A percentile compares a stretch with the other conserved stretches of the same genome.
These are phyloP conservation scores for Alouatta palliata DNA, from an alignment of 2,113 vertebrate genomes.

Conservation along the genomic window DNA sequence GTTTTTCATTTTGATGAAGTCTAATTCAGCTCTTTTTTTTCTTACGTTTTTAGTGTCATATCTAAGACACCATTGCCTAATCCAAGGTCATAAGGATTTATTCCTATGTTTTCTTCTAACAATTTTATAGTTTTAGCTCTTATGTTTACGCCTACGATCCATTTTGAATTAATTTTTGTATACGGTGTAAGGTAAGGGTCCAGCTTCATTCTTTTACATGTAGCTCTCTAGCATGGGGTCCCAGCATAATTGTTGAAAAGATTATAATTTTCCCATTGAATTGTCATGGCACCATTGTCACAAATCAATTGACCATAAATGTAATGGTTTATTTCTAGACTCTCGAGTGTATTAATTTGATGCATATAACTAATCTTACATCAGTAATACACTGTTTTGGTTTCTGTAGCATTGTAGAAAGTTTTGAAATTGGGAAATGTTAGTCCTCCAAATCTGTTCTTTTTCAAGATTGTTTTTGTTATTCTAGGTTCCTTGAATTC, in stretches of 20 bases:
- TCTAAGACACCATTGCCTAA: background rate
- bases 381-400: background rate
- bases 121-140: background rate
- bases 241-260: background rate
- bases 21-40: background rate
- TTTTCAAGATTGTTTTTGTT: background rate
- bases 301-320: background rate
- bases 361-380: background rate
- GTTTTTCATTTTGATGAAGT: no score
- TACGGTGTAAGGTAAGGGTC: background rate
- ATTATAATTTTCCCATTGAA: background rate
- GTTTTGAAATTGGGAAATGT: background rate
- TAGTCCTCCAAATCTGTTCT: background rate
- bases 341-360: background rate
- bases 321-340: background rate
- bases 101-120: background rate
- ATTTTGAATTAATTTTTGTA: background rate
- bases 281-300: background rate
- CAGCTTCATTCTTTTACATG: background rate
- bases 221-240: background rate
- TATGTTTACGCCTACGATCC: background rate
- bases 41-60: background rate
- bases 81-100: background rate
- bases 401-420: background rate
- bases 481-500: background rate